phyloP scores from a whole-genome alignment of 2,888 invertebrate species.

The Trisateles emortualis region DNA sequence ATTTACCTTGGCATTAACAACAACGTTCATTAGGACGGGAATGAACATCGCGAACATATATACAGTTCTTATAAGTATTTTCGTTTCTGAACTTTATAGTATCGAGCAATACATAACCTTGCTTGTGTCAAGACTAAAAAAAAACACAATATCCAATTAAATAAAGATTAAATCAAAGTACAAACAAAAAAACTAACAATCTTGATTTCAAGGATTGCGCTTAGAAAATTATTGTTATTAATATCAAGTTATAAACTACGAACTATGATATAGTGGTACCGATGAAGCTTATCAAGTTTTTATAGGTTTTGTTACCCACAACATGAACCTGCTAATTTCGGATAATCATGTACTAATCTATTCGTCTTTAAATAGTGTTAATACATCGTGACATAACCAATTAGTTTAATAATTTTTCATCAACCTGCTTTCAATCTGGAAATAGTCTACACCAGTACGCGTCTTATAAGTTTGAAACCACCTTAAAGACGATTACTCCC shows the following conservation, averaged over 20 bases:
- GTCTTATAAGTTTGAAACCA: too few relatives aligned
- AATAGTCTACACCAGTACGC: too few relatives aligned
- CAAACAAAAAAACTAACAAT: constrained; percentile 38
- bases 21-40: constrained; percentile 39
- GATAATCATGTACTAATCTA: too few relatives aligned
- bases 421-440: too few relatives aligned
- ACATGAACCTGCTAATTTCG: too few relatives aligned
- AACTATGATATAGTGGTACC: too few relatives aligned
- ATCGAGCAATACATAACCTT: constrained; percentile 47
- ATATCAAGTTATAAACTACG: constrained; percentile 8
- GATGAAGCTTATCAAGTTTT: too few relatives aligned
- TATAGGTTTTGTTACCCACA: too few relatives aligned
- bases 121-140: constrained; percentile 43
- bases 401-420: too few relatives aligned
- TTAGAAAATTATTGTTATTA: constrained; percentile 25
- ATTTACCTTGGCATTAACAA: constrained; percentile 52
- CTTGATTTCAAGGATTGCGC: constrained; percentile 25
- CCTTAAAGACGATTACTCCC: too few relatives aligned
- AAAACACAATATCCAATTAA: constrained; percentile 56
- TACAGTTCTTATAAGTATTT: constrained; percentile 32
- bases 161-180: constrained; percentile 44
- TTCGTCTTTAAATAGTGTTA: too few relatives aligned
- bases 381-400: too few relatives aligned
- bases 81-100: constrained; percentile 39
- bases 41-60: constrained; percentile 26